phyloP scores from a whole-genome alignment of 2,113 vertebrate species.

The Oxyura jamaicensis region DNA sequence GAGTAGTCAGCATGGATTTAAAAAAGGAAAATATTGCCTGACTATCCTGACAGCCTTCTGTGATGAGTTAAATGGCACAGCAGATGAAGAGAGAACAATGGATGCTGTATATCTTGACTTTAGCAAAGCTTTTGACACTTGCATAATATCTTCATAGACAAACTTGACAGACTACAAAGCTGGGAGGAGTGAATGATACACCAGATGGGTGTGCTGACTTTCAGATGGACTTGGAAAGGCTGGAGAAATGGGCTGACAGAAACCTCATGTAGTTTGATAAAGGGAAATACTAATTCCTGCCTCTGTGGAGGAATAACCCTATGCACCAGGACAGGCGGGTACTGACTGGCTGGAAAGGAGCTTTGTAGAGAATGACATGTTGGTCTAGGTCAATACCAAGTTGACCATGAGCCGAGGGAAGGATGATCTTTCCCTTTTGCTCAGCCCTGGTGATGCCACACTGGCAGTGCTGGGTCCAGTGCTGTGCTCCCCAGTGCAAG shows the following conservation, averaged over 20 bases:
- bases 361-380: background rate
- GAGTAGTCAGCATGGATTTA: background rate
- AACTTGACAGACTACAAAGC: background rate
- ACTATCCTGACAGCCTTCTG: background rate
- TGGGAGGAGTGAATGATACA: background rate
- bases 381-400: background rate
- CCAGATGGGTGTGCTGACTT: background rate
- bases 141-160: fast-evolving
- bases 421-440: background rate
- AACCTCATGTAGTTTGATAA: background rate
- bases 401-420: background rate
- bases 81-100: background rate
- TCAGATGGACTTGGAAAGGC: background rate
- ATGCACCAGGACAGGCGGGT: background rate
- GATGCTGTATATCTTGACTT: background rate
- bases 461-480: background rate
- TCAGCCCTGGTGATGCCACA: background rate
- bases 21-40: background rate
- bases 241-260: background rate
- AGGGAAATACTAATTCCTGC: background rate
- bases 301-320: background rate
- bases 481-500: background rate
- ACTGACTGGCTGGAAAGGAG: background rate
- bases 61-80: background rate
- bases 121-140: background rate